Conservation (phyloP, 2,113 vertebrate species). For the Nothobranchius furzeri region DNA sequence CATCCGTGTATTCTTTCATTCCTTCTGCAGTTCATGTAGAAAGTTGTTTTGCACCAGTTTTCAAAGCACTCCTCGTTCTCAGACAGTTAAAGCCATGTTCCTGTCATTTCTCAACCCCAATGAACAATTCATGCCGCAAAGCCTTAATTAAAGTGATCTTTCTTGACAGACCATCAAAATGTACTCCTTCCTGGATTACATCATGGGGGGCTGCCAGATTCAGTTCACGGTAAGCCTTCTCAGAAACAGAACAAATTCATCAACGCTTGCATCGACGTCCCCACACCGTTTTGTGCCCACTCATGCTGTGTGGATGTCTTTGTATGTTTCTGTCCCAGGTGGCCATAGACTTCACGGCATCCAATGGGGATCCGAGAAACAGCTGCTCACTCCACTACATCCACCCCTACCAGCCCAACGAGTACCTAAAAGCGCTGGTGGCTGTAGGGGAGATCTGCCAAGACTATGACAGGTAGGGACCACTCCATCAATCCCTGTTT, state of each 20-base stretch:
- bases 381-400: constrained; percentile 99
- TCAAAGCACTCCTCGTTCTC: background rate
- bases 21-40: background rate
- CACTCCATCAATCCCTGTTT: constrained; percentile 44
- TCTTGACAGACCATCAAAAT: constrained; percentile 94
- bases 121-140: constrained; percentile 11
- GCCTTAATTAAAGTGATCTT: constrained; percentile 21
- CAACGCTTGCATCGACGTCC: constrained; percentile 20
- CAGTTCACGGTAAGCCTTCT: constrained; percentile 94
- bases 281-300: constrained; percentile 5
- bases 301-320: constrained; percentile 16
- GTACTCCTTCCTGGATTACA: constrained; percentile 99
- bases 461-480: constrained; percentile 96
- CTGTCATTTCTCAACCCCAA: background rate
- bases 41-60: background rate
- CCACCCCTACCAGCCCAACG: constrained; percentile 98
- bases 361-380: constrained; percentile 96
- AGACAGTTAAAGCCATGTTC: background rate
- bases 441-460: constrained; percentile 99
- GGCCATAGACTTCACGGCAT: constrained; percentile 99
- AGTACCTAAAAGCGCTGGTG: constrained; percentile 96
- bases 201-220: constrained; percentile 99
- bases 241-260: constrained; percentile 17
- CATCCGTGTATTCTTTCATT: too few species aligned
- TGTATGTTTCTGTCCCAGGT: constrained; percentile 80